These are phyloP conservation scores for Gymnothorax javanicus DNA, from an alignment of 2,797 vertebrate species.

Conservation along the genomic window DNA sequence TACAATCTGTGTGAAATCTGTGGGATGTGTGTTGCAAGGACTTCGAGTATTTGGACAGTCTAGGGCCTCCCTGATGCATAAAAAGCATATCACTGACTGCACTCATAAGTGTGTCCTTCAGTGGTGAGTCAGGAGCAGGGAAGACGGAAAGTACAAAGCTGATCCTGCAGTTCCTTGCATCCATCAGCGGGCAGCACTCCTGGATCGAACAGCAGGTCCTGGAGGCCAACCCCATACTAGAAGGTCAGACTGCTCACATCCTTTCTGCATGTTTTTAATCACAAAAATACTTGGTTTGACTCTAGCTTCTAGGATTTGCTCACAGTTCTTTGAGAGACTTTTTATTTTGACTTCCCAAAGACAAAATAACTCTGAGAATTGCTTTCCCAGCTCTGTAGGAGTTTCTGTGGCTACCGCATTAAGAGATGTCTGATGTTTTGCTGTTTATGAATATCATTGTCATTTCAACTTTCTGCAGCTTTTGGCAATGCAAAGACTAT, in stretches of 20 bases:
- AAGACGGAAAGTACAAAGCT: constrained; percentile 97
- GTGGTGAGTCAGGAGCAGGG: constrained; percentile 93
- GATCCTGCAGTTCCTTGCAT: constrained; percentile 94
- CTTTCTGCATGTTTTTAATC: background rate
- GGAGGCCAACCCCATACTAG: constrained; percentile 94
- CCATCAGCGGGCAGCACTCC: constrained; percentile 96
- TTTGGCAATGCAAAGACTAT: constrained; percentile 98
- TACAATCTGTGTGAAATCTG: background rate
- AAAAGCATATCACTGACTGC: background rate
- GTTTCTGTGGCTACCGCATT: background rate
- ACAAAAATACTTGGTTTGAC: background rate
- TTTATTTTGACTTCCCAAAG: background rate
- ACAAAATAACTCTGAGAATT: background rate
- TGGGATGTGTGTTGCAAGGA: background rate
- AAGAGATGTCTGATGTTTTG: background rate
- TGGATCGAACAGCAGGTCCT: constrained; percentile 98
- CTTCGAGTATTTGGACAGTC: no score
- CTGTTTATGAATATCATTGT: background rate
- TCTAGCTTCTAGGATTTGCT: background rate
- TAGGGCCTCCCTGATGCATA: background rate
- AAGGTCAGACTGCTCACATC: constrained; percentile 74
- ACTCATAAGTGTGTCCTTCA: constrained; percentile 49
- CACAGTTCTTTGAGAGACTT: background rate
- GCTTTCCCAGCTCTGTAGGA: background rate
- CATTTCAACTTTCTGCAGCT: constrained; percentile 65